A percentile compares a stretch with the other conserved stretches of the same genome.
phyloP scores from a whole-genome alignment of 2,888 invertebrate species.

The Acanthosoma haemorrhoidale region DNA sequence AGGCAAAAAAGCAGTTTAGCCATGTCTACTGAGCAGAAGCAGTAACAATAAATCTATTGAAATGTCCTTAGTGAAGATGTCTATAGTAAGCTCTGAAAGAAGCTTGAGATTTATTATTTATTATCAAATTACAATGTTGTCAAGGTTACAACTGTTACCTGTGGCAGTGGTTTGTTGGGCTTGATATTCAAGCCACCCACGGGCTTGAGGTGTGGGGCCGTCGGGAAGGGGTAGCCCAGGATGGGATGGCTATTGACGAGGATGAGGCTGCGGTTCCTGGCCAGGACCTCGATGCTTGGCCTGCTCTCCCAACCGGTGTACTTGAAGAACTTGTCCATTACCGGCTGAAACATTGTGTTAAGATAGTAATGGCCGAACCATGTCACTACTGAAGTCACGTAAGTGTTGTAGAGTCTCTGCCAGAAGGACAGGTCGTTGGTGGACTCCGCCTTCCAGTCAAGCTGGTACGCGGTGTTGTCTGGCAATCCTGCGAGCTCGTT shows the following conservation, averaged over 20 bases:
- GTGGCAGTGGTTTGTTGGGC: conserved; percentile 23
- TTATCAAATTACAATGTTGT: no score
- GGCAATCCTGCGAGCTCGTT: conserved; percentile 29
- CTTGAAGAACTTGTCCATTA: conserved; percentile 25
- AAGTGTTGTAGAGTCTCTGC: conserved; percentile 24
- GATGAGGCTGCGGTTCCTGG: conserved; percentile 34
- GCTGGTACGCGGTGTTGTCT: conserved; percentile 33
- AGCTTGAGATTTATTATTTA: no score
- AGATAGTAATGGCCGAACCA: conserved; percentile 11
- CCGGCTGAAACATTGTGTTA: conserved; percentile 1
- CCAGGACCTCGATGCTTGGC: conserved; percentile 34
- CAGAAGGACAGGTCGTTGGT: conserved; percentile 30
- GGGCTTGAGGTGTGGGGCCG: conserved; percentile 57
- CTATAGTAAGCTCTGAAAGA: no score
- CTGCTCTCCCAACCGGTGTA: conserved; percentile 32
- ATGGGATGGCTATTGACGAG: conserved; percentile 35
- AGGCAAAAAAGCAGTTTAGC: no score
- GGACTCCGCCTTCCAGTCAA: conserved; percentile 29
- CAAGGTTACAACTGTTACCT: no score
- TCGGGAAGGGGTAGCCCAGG: conserved; percentile 60
- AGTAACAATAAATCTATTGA: no score
- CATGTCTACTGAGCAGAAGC: no score
- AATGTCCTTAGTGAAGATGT: no score
- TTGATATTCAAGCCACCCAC: conserved; percentile 37
- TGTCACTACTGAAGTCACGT: neutral